Evolutionary conservation across 2,113 vertebrate species (phyloP), one percentile per base, ranked within the genome.

Genomic region (Rhizomys pruinosus): DNA sequence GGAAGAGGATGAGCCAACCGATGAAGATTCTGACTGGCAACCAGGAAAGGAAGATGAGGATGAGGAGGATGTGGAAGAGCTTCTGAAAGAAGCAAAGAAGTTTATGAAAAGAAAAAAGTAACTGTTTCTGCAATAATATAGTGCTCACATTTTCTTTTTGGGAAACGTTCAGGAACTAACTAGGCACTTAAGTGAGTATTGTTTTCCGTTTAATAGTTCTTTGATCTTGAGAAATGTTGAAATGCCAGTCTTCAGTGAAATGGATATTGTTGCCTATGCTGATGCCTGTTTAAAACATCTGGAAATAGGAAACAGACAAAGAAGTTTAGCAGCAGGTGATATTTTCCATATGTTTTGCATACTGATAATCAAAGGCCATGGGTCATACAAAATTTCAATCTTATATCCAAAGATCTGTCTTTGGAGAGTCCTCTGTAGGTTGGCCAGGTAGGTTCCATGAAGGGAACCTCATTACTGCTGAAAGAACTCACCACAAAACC

Each of bases 1-100:
- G n/a, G 97, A 97, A 39, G 98, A 98, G n/a, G 98, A 79, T 0
- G 98, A 98, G 34, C 96, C 97, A 42, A 98, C 97, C 44, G 98
- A 98, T 93, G 98, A 98, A 93, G 98, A 98, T 91, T 98, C 98
- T 0, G 98, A 98, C 87, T 98, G 98, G 98, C 97, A 98, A 27
- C 98, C 98, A 25, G 98, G 96, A 94, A 97, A 97, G 89, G 97
- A 98, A 73, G 98, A 98, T 8, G 97, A 98, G 23, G 97, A 98
- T 68, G 93, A 90, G 0, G 98, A 98, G 95, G 98, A 98, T 44
- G 39, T 97, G 76, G 97, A 98, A 86, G 97, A 91, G 0, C 97
- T 98, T 87, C 39, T 97, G 79, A 97, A 98, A 92, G 98, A 98
- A 97, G 97, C 98, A 87, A 74, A 6, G 74, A 93, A 71, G 52